phyloP scores from a whole-genome alignment of 2,888 invertebrate genomes.

The Agrotis clavis region DNA sequence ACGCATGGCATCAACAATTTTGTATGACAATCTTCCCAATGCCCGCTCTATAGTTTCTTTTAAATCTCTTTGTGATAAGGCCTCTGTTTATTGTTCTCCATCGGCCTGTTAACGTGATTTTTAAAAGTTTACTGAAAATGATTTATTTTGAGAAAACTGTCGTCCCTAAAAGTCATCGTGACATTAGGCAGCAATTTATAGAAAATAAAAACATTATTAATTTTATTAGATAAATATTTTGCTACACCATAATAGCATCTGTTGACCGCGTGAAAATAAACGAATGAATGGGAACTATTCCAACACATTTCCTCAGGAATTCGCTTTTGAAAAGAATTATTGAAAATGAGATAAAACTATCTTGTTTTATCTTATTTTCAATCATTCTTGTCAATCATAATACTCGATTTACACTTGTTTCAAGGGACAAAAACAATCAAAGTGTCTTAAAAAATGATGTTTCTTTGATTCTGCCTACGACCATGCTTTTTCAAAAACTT shows the following conservation, averaged over 20 bases:
- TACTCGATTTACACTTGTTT: too few species aligned
- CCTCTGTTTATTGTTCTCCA: too few species aligned
- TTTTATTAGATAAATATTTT: constrained; percentile 22
- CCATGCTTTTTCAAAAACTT: too few species aligned
- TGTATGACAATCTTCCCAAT: too few species aligned
- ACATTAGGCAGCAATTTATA: constrained; percentile 3
- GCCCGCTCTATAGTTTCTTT: too few species aligned
- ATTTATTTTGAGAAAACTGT: neutral
- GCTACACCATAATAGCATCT: constrained; percentile 20
- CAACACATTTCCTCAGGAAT: constrained; percentile 34
- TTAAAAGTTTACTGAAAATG: neutral
- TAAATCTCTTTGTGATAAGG: too few species aligned
- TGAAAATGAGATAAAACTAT: neutral
- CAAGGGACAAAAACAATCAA: too few species aligned
- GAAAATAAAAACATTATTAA: constrained; percentile 15
- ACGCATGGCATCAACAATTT: too few species aligned
- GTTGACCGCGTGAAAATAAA: constrained; percentile 34
- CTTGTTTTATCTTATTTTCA: neutral
- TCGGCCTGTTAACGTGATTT: too few species aligned
- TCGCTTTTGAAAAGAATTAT: constrained; percentile 17
- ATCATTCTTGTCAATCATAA: neutral
- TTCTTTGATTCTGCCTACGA: too few species aligned
- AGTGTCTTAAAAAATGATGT: too few species aligned
- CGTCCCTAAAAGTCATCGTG: constrained; percentile 1
- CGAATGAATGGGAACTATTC: constrained; percentile 32